Evolutionary conservation across 2,797 vertebrate species (phyloP).

Genomic region (Bradypodion pumilum): DNA sequence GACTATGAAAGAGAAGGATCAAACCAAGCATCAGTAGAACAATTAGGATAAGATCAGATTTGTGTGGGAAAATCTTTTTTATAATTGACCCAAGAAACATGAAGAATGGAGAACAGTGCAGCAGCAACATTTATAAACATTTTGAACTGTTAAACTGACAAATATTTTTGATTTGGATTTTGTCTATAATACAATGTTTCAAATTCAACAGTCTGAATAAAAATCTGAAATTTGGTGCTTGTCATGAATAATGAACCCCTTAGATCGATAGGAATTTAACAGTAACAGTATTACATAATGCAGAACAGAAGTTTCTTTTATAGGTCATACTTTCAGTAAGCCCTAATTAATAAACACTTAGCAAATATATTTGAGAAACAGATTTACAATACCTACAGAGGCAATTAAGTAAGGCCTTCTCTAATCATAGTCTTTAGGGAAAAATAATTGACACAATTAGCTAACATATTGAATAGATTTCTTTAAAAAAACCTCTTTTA

Average conservation of each 20-base stretch:
- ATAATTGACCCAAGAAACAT: not conserved
- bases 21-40: not conserved
- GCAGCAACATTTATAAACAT: not conserved
- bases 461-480: conserved; percentile 1
- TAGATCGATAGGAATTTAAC: not conserved
- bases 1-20: not conserved
- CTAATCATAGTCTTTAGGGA: conserved; percentile 21
- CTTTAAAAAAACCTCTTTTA: not conserved
- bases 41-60: not conserved
- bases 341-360: conserved; percentile 7
- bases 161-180: not conserved
- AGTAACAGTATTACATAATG: not conserved
- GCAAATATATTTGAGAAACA: not conserved
- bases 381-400: not conserved
- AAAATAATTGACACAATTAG: not conserved
- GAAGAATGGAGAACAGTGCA: not conserved
- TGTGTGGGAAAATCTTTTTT: not conserved
- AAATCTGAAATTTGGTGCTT: not conserved
- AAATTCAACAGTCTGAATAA: not conserved
- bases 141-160: not conserved
- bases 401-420: conserved; percentile 33
- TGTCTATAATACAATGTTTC: not conserved
- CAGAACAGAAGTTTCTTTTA: conserved; percentile 24
- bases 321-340: not conserved
- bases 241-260: not conserved